These are phyloP conservation scores for Aleiodes sp. DNA, from an alignment of 1,140 invertebrate genomes.

Conservation along the genomic window DNA sequence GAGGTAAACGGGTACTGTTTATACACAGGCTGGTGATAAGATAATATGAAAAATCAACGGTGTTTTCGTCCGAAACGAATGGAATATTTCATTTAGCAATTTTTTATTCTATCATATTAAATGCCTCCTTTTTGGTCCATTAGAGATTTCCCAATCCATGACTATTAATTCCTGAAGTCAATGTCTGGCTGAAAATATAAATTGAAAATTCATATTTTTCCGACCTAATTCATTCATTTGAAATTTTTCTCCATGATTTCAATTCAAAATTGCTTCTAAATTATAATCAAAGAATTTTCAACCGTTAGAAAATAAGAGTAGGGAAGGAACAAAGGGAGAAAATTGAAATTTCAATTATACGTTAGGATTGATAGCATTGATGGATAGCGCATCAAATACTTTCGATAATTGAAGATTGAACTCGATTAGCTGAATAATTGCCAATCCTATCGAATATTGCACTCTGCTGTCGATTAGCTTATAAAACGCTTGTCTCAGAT, in stretches of 20 bases:
- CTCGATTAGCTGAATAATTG: slow-evolving; percentile 5
- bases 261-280: no score
- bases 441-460: background rate
- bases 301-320: no score
- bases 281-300: no score
- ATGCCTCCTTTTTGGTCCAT: no score
- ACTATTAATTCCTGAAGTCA: background rate
- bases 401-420: slow-evolving; percentile 11
- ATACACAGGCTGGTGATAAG: background rate
- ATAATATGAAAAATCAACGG: background rate
- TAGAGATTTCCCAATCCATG: background rate
- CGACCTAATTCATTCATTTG: no score
- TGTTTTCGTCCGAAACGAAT: background rate
- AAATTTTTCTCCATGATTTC: no score
- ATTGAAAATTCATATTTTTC: no score
- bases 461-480: background rate
- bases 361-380: no score
- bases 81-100: background rate
- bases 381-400: background rate
- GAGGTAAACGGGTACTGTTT: background rate
- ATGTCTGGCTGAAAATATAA: no score
- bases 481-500: background rate
- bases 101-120: no score
- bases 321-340: no score
- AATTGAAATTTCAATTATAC: no score